A percentile compares a stretch with the other conserved stretches of the same genome.
Evolutionary conservation across 2,113 vertebrate genomes (phyloP).

Genomic region (Eonycteris spelaea): DNA sequence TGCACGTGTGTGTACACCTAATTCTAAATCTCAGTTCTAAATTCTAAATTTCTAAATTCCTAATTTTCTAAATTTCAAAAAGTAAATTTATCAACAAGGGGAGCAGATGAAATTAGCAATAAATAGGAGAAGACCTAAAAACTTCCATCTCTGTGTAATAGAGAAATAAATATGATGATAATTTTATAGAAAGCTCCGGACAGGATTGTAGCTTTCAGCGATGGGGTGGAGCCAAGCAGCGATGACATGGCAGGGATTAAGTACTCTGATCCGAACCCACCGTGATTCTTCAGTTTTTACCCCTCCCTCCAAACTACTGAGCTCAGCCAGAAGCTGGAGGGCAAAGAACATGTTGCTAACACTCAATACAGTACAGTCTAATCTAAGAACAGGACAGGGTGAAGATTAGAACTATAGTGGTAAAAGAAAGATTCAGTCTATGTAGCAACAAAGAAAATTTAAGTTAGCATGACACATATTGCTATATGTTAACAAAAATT

Average conservation of each 20-base stretch:
- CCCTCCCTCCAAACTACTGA: neutral
- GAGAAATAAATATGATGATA: neutral
- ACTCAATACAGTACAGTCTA: rapidly evolving
- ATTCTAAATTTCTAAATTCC: too few species aligned
- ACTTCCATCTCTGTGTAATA: neutral
- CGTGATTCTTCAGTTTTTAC: neutral
- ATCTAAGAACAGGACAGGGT: rapidly evolving
- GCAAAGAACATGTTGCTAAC: neutral
- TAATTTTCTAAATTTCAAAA: neutral
- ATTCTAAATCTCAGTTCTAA: neutral
- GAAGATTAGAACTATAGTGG: too few species aligned
- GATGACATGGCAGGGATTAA: neutral
- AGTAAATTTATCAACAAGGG: neutral
- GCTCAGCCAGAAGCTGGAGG: neutral
- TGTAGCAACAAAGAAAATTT: neutral
- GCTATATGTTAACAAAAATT: neutral
- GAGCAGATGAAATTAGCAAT: neutral
- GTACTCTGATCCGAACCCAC: neutral
- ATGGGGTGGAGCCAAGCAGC: rapidly evolving
- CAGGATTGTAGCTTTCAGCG: too few species aligned
- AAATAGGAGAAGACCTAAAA: neutral
- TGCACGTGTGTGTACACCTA: neutral
- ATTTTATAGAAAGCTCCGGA: neutral
- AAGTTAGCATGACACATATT: neutral
- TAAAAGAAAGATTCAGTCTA: neutral